Conservation (phyloP, 92 coral and sea anemone species). For the Actinostola sp. region DNA sequence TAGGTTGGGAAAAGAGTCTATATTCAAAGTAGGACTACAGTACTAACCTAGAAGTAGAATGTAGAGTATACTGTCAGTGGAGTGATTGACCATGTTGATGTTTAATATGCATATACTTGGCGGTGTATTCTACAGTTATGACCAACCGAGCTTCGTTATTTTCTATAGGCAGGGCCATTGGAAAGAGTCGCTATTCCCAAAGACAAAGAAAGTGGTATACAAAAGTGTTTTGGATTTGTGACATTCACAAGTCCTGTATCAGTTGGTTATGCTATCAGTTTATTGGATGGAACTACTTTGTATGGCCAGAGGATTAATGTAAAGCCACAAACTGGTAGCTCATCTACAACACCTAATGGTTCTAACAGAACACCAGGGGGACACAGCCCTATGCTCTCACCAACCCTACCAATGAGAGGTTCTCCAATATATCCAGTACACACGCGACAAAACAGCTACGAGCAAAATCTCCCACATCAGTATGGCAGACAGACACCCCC, state of each 20-base stretch:
- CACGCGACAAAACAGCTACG: conserved; percentile 28
- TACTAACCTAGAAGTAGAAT: too few species aligned
- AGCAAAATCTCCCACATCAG: conserved; percentile 31
- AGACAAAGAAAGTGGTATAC: conserved; percentile 87
- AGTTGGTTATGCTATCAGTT: conserved; percentile 71
- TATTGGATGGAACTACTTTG: conserved; percentile 80
- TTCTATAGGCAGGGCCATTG: conserved; percentile 85
- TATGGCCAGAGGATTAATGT: conserved; percentile 76
- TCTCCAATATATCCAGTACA: background rate
- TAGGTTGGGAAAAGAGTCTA: too few species aligned
- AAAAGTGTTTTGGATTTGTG: conserved; percentile 78
- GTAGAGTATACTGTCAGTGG: too few species aligned
- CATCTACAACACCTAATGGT: conserved; percentile 5
- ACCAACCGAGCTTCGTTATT: background rate
- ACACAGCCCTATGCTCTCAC: background rate
- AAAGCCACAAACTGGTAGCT: conserved; percentile 29
- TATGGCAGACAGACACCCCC: conserved; percentile 23
- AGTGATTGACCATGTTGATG: too few species aligned
- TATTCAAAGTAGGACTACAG: too few species aligned
- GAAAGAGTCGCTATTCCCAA: conserved; percentile 82
- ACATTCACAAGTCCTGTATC: conserved; percentile 81
- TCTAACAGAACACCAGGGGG: conserved; percentile 1
- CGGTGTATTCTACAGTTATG: background rate
- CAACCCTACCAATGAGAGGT: conserved; percentile 1
- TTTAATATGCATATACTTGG: too few species aligned